These are phyloP conservation scores for Nomada goodeniana DNA, from an alignment of 2,888 invertebrate species.

Conservation along the genomic window DNA sequence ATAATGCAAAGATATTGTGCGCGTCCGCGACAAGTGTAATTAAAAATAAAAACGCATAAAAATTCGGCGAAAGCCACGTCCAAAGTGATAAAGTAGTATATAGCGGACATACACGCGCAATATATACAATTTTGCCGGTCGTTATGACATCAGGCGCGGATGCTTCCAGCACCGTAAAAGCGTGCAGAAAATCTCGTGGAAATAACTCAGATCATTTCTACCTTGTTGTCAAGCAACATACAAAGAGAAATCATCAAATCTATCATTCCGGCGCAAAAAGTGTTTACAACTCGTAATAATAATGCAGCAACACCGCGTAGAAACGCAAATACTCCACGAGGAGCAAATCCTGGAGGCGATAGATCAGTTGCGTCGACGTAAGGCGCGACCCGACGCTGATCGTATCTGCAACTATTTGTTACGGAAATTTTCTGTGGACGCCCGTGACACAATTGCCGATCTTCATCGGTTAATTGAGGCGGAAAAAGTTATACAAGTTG, in stretches of 20 bases:
- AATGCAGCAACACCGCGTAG: conserved; percentile 78
- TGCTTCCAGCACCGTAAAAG: conserved; percentile 38
- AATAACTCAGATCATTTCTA: conserved; percentile 5
- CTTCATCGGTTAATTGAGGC: conserved; percentile 91
- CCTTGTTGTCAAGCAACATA: background rate
- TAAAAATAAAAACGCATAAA: background rate
- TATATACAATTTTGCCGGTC: conserved; percentile 36
- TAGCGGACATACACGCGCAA: conserved; percentile 22
- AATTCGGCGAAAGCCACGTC: conserved; percentile 2
- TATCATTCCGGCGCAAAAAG: conserved; percentile 21
- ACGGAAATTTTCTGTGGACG: conserved; percentile 90
- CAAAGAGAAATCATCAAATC: background rate
- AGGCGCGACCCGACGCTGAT: conserved; percentile 93
- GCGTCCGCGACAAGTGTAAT: background rate
- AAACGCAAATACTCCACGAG: conserved; percentile 89
- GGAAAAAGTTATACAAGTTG: conserved; percentile 92
- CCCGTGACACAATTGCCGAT: conserved; percentile 89
- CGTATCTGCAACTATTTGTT: conserved; percentile 93
- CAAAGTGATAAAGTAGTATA: conserved; percentile 26
- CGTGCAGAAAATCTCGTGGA: conserved; percentile 21
- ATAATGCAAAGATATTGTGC: background rate
- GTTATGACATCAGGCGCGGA: conserved; percentile 56
- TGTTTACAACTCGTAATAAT: conserved; percentile 36
- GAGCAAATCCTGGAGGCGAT: conserved; percentile 93
- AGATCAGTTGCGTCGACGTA: conserved; percentile 92